Evolutionary conservation across 2,888 invertebrate genomes (phyloP).

Genomic region (Limnephilus auricula): DNA sequence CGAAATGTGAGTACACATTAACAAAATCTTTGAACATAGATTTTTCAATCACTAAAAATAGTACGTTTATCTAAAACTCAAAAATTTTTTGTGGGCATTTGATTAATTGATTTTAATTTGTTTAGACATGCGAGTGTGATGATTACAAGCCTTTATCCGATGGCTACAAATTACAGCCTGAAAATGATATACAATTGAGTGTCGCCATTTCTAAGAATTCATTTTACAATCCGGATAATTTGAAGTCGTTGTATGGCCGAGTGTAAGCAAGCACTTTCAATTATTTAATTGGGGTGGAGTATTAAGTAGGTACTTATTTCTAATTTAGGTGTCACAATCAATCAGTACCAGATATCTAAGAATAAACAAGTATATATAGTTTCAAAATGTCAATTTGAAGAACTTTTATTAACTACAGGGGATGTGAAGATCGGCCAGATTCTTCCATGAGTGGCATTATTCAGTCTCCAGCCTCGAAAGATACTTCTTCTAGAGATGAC

Average conservation of each 20-base stretch:
- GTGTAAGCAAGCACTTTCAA: conserved; percentile 5
- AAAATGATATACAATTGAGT: not conserved
- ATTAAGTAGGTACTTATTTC: not conserved
- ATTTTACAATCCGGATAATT: conserved; percentile 25
- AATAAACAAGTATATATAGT: too few species aligned
- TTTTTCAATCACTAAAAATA: not conserved
- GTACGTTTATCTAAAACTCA: not conserved
- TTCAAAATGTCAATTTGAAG: not conserved
- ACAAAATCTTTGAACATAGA: not conserved
- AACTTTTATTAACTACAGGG: conserved; percentile 5
- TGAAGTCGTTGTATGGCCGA: not conserved
- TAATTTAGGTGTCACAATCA: not conserved
- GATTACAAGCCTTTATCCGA: not conserved
- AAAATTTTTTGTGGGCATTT: too few species aligned
- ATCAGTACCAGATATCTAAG: too few species aligned
- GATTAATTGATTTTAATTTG: not conserved
- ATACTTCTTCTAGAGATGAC: not conserved
- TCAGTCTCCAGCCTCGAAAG: not conserved
- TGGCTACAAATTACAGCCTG: not conserved
- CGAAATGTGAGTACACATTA: not conserved
- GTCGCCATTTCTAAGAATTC: not conserved
- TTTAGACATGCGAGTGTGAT: not conserved
- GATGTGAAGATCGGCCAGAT: not conserved
- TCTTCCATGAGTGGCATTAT: conserved; percentile 13
- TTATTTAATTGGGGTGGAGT: not conserved